Evolutionary conservation across 2,113 vertebrate genomes (phyloP).

Genomic region (Eubucco bourcierii): DNA sequence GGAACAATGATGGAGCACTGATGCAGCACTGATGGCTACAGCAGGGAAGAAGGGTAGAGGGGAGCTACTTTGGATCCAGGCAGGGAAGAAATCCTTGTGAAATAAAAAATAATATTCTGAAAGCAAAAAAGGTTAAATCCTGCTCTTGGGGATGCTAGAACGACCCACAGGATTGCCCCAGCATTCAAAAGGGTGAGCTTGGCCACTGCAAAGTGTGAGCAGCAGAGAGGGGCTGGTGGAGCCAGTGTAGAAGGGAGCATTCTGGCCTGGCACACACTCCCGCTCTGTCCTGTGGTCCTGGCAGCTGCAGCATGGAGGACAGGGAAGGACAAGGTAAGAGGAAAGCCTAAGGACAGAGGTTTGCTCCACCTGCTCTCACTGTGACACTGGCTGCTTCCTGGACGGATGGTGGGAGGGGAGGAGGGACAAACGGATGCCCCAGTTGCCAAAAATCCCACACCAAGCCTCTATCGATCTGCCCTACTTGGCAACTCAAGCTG

Average conservation of each 20-base stretch:
- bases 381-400: background rate
- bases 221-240: rapidly evolving
- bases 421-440: background rate
- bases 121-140: background rate
- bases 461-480: conserved; percentile 57
- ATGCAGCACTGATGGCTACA: background rate
- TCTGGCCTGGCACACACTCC: background rate
- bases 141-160: background rate
- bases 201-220: background rate
- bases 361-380: conserved; percentile 1
- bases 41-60: background rate
- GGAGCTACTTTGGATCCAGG: background rate
- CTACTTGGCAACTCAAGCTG: conserved; percentile 65
- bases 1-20: too few relatives aligned
- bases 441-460: conserved; percentile 54
- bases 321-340: background rate
- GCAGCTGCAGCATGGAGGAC: background rate
- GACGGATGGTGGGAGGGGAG: background rate
- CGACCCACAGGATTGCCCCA: background rate
- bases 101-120: background rate
- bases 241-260: background rate
- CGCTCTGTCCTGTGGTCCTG: rapidly evolving
- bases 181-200: background rate
- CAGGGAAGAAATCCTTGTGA: background rate
- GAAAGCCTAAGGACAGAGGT: rapidly evolving